These are phyloP conservation scores for Salmo trutta DNA, from an alignment of 2,797 vertebrate genomes.

Conservation along the genomic window DNA sequence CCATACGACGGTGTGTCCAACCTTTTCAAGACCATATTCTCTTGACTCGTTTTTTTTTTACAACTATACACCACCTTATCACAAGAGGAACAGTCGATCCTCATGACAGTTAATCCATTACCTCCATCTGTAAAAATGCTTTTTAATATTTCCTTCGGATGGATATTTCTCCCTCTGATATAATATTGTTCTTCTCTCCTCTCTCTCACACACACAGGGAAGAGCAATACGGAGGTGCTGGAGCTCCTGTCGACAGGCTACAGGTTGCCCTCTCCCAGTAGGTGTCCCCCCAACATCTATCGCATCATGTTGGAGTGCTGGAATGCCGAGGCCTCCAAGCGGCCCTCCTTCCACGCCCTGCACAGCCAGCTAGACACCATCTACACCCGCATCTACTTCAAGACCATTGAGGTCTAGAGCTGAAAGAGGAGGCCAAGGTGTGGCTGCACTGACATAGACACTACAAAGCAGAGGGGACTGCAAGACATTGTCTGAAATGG, in stretches of 20 bases:
- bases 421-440: too few relatives aligned
- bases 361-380: constrained; percentile 80
- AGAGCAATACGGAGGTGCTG: constrained; percentile 88
- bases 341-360: constrained; percentile 85
- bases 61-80: background rate
- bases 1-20: constrained; percentile 84
- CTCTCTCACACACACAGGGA: constrained; percentile 71
- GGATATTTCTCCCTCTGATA: background rate
- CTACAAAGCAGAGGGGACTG: background rate
- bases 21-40: too few relatives aligned
- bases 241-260: constrained; percentile 82
- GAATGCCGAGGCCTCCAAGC: constrained; percentile 76
- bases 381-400: constrained; percentile 78
- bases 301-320: constrained; percentile 90
- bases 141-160: background rate
- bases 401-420: constrained; percentile 75
- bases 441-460: background rate
- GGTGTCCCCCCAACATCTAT: constrained; percentile 84
- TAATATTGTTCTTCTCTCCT: background rate
- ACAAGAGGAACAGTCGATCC: background rate
- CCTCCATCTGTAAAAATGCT: background rate
- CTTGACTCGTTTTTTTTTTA: background rate
- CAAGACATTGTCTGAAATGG: background rate
- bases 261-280: constrained; percentile 81
- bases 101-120: background rate